Percentiles rank a stretch among this genome's conserved stretches.
phyloP scores from a whole-genome alignment of 2,888 invertebrate species.

The Phania funesta region DNA sequence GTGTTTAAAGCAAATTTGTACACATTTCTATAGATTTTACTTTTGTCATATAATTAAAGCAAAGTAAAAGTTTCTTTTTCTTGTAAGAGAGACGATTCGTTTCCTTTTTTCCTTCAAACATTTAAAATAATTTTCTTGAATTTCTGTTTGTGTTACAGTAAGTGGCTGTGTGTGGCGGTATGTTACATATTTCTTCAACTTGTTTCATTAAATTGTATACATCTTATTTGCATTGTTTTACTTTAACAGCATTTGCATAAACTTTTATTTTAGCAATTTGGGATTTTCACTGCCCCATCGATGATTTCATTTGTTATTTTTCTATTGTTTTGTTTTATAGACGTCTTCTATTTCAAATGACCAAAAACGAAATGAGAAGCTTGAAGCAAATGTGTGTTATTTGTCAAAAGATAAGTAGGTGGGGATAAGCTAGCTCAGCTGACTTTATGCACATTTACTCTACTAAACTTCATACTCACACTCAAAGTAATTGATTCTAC shows the following conservation, averaged over 20 bases:
- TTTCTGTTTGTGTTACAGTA: too few relatives aligned
- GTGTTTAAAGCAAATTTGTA: constrained; percentile 25
- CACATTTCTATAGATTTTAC: constrained; percentile 38
- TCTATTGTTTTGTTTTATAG: too few relatives aligned
- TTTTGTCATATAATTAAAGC: constrained; percentile 68
- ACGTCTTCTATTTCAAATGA: too few relatives aligned
- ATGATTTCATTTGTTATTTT: constrained; percentile 44
- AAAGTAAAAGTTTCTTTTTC: constrained; percentile 48
- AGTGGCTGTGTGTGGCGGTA: too few relatives aligned
- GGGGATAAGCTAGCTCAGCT: constrained; percentile 4
- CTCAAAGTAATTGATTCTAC: constrained; percentile 66
- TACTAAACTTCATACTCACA: constrained; percentile 37
- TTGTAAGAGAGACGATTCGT: constrained; percentile 40
- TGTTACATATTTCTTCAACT: constrained; percentile 22
- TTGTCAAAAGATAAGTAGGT: constrained; percentile 52
- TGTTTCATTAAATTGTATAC: constrained; percentile 65
- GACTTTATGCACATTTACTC: not conserved
- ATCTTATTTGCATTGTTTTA: constrained; percentile 64
- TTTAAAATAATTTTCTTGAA: constrained; percentile 53
- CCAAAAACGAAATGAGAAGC: constrained; percentile 21
- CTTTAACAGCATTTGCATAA: constrained; percentile 69
- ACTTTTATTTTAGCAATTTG: constrained; percentile 71
- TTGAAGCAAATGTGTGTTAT: constrained; percentile 50
- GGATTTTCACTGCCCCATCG: constrained; percentile 67
- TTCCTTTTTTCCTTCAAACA: constrained; percentile 42